Evolutionary conservation across 2,797 vertebrate species (phyloP).

Genomic region (Acanthopagrus latus): DNA sequence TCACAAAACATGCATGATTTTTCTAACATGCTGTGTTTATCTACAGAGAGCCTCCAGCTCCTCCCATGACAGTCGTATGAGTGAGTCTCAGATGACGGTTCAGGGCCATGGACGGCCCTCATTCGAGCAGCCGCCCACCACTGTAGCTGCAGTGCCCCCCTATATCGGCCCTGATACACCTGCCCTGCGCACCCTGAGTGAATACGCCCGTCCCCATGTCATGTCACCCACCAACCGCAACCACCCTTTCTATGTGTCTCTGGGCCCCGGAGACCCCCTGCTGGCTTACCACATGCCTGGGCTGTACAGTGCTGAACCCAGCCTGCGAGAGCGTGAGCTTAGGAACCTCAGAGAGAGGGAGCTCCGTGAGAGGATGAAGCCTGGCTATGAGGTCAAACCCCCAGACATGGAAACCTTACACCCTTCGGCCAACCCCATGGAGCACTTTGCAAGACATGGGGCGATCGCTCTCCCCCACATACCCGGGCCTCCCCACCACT

Average conservation of each 20-base stretch:
- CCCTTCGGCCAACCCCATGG: conserved; percentile 95
- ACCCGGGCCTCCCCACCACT: conserved; percentile 89
- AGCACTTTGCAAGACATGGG: conserved; percentile 96
- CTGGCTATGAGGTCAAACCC: conserved; percentile 97
- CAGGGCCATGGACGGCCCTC: conserved; percentile 91
- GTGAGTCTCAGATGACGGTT: conserved; percentile 88
- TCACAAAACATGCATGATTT: not conserved
- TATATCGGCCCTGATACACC: conserved; percentile 98
- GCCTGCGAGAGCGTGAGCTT: conserved; percentile 94
- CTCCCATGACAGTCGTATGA: conserved; percentile 92
- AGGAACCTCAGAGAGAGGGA: conserved; percentile 95
- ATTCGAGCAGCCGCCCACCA: conserved; percentile 93
- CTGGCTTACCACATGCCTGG: conserved; percentile 98
- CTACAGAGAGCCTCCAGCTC: conserved; percentile 94
- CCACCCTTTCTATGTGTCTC: conserved; percentile 96
- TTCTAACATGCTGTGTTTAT: conserved; percentile 32
- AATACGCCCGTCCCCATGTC: conserved; percentile 97
- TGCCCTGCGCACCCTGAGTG: conserved; percentile 95
- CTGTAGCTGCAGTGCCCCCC: conserved; percentile 94
- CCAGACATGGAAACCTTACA: conserved; percentile 95
- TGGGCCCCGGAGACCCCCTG: conserved; percentile 93
- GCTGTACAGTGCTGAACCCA: conserved; percentile 93
- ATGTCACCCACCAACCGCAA: conserved; percentile 97
- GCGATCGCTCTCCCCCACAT: conserved; percentile 93
- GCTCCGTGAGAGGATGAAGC: conserved; percentile 97